phyloP scores from a whole-genome alignment of 2,113 vertebrate genomes.

The Coreoperca whiteheadi region DNA sequence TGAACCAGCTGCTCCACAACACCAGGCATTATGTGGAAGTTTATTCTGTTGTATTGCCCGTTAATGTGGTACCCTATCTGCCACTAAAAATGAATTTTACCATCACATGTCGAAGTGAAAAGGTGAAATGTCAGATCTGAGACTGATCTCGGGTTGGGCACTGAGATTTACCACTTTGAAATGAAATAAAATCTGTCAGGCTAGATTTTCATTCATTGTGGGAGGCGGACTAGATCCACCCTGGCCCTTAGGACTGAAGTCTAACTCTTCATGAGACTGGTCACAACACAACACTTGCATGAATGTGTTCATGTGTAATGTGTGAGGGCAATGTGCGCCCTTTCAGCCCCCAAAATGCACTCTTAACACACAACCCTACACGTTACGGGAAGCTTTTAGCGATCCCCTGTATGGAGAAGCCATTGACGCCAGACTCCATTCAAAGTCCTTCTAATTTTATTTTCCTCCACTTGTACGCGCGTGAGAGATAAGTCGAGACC shows the following conservation, averaged over 20 bases:
- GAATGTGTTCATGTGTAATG: background rate
- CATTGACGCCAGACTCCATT: conserved; percentile 11
- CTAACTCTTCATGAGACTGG: background rate
- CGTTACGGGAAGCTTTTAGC: background rate
- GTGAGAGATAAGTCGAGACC: background rate
- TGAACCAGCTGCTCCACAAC: background rate
- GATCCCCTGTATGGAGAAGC: background rate
- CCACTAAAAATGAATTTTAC: too few relatives aligned
- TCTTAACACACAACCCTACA: background rate
- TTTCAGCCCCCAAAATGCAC: background rate
- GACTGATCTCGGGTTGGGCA: too few relatives aligned
- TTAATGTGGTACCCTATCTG: background rate
- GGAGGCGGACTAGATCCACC: background rate
- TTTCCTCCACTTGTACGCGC: background rate
- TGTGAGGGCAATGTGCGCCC: background rate
- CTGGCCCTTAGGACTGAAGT: background rate
- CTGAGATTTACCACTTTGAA: background rate
- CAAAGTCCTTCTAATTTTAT: background rate
- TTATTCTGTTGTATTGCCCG: background rate
- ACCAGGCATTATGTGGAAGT: background rate
- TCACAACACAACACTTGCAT: background rate
- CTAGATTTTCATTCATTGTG: background rate
- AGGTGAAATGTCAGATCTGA: too few relatives aligned
- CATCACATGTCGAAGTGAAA: background rate
- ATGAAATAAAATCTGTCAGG: background rate